A percentile compares a stretch with the other conserved stretches of the same genome.
phyloP scores from a whole-genome alignment of 2,888 invertebrate species.

The Latheticus oryzae region DNA sequence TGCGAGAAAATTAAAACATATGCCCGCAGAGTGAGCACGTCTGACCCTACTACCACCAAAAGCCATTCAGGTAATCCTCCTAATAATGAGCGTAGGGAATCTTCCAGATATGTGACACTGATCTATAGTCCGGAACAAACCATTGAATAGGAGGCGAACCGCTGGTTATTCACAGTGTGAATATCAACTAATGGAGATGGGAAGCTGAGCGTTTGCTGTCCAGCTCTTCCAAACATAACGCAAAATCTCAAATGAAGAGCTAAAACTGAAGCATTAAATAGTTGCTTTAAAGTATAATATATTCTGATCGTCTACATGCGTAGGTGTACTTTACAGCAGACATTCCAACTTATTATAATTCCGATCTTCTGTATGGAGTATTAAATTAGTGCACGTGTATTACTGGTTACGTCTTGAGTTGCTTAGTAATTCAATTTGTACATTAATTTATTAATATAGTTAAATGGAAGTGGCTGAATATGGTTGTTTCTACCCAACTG shows the following conservation, averaged over 20 bases:
- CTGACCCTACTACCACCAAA: slow-evolving; percentile 39
- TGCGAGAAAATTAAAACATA: slow-evolving; percentile 45
- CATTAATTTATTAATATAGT: slow-evolving; percentile 31
- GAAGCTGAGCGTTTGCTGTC: too few relatives aligned
- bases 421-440: slow-evolving; percentile 12
- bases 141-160: slow-evolving; percentile 19
- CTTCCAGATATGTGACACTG: slow-evolving; percentile 32
- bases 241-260: too few relatives aligned
- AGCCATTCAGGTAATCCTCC: slow-evolving; percentile 45
- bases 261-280: too few relatives aligned
- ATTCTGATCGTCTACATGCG: too few relatives aligned
- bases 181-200: slow-evolving; percentile 33
- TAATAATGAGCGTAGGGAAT: slow-evolving; percentile 42
- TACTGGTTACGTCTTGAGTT: slow-evolving; percentile 13
- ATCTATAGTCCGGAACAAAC: slow-evolving; percentile 28
- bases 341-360: background rate
- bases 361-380: background rate
- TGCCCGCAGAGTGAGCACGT: slow-evolving; percentile 40
- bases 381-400: slow-evolving; percentile 8
- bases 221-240: too few relatives aligned
- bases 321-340: too few relatives aligned
- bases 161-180: slow-evolving; percentile 6
- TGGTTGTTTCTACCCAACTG: slow-evolving; percentile 20
- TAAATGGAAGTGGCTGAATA: slow-evolving; percentile 12
- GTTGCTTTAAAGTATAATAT: too few relatives aligned